Percentiles rank a stretch among this genome's conserved stretches.
Conservation (phyloP, 2,113 vertebrate genomes). For the Gymnobelideus leadbeateri region DNA sequence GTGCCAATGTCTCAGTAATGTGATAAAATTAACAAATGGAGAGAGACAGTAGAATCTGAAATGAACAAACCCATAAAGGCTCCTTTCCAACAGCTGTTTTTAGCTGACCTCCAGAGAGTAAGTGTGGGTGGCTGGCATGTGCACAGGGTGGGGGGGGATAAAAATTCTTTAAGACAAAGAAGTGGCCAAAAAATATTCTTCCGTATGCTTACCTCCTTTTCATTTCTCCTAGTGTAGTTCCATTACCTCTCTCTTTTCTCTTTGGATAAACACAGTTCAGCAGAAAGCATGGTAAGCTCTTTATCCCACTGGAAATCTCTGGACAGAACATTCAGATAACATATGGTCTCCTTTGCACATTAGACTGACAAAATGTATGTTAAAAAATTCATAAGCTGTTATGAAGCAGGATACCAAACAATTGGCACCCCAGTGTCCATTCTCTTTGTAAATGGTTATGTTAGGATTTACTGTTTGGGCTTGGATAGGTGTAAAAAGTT, state of each 20-base stretch:
- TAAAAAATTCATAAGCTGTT: conserved; percentile 32
- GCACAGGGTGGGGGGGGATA: conserved; percentile 60
- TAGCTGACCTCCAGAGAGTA: conserved; percentile 58
- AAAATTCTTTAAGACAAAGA: conserved; percentile 59
- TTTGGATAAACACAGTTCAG: conserved; percentile 41
- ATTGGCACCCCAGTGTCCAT: not conserved
- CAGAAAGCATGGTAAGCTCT: conserved; percentile 15
- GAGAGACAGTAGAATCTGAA: conserved; percentile 68
- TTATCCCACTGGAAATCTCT: not conserved
- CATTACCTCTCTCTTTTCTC: not conserved
- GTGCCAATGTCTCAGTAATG: conserved; percentile 71
- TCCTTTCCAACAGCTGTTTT: conserved; percentile 71
- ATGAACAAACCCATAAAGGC: conserved; percentile 69
- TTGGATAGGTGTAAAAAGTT: not conserved
- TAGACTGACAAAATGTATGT: not conserved
- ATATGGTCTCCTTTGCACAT: not conserved
- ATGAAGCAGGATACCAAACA: not conserved
- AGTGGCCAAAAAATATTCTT: conserved; percentile 48
- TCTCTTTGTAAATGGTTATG: not conserved
- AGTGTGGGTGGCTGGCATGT: conserved; percentile 61
- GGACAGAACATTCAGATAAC: conserved; percentile 17
- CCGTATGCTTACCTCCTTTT: conserved; percentile 6
- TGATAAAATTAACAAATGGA: conserved; percentile 79
- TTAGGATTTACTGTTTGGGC: conserved; percentile 42
- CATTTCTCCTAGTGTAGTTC: not conserved